Conservation (phyloP, 2,113 vertebrate species). For the Phylloscopus trochilus region DNA sequence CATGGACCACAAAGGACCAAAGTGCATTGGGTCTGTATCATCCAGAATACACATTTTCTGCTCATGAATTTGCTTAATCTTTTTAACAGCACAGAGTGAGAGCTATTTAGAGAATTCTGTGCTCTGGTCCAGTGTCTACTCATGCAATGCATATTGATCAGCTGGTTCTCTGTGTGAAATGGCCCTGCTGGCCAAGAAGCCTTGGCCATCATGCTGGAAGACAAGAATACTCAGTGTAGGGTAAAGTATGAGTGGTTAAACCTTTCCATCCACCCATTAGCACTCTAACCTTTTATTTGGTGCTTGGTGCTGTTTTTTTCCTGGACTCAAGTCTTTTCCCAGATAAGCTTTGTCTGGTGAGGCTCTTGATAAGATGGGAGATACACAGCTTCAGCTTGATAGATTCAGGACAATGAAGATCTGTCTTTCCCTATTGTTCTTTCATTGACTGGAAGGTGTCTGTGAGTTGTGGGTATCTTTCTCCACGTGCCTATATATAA, state of each 20-base stretch:
- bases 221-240: neutral
- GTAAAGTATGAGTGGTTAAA: neutral
- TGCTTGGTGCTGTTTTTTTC: neutral
- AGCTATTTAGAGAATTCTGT: neutral
- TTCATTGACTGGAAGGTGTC: neutral
- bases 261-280: neutral
- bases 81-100: neutral
- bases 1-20: neutral
- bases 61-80: conserved; percentile 39
- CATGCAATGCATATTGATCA: neutral
- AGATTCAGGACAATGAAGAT: neutral
- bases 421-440: neutral
- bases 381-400: neutral
- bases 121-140: neutral
- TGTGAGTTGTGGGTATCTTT: neutral
- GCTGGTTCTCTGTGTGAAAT: neutral
- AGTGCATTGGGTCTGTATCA: neutral
- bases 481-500: neutral
- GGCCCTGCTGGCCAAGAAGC: neutral
- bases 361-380: neutral
- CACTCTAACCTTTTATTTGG: neutral
- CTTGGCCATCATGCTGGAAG: neutral
- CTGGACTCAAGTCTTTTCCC: neutral
- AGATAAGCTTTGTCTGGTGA: neutral
- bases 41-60: conserved; percentile 20